Percentiles rank a stretch among this genome's conserved stretches.
These are phyloP conservation scores for Eublepharis macularius DNA, from an alignment of 2,113 vertebrate genomes.

Conservation along the genomic window DNA sequence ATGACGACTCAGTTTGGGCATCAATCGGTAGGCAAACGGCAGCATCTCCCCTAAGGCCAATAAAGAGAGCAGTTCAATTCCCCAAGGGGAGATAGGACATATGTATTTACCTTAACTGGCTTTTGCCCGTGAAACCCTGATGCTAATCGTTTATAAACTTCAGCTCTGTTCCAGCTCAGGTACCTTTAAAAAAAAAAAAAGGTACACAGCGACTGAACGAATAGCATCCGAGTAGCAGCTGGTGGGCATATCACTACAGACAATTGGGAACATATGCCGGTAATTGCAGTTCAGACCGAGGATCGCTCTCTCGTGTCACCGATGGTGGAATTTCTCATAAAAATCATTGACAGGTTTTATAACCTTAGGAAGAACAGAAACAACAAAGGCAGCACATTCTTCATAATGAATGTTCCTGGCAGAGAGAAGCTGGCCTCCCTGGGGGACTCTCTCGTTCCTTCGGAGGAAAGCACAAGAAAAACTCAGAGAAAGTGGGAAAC, in stretches of 20 bases:
- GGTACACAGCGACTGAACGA: not conserved
- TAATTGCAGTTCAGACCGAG: constrained; percentile 47
- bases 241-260: constrained; percentile 3
- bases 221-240: not conserved
- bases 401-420: constrained; percentile 38
- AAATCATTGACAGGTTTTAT: constrained; percentile 45
- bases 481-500: not conserved
- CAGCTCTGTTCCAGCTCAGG: not conserved
- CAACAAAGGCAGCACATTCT: constrained; percentile 32
- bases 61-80: not conserved
- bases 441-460: not conserved
- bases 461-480: not conserved
- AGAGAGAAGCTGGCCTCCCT: not conserved
- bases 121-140: not conserved
- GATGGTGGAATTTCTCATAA: constrained; percentile 45
- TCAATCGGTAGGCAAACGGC: not conserved
- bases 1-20: not conserved
- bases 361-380: constrained; percentile 27
- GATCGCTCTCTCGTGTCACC: constrained; percentile 42
- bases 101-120: not conserved
- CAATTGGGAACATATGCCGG: constrained; percentile 48
- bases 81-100: not conserved
- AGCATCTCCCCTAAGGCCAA: not conserved
- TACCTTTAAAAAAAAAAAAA: not conserved
- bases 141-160: not conserved